Conservation (phyloP, 2,888 invertebrate species). For the Sminthurides aquaticus region DNA sequence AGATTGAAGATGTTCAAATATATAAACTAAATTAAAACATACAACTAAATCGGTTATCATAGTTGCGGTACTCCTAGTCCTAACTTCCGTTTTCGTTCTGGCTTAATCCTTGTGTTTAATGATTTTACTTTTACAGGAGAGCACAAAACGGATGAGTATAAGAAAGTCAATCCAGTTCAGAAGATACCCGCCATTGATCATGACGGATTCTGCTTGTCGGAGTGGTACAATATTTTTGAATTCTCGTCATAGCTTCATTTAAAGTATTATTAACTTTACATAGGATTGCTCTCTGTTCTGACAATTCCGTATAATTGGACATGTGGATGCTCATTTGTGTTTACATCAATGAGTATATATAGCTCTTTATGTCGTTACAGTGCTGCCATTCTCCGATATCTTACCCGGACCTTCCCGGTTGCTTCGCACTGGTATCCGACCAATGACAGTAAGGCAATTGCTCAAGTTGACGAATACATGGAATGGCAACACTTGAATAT, state of each 20-base stretch:
- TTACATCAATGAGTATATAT: no score
- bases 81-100: neutral
- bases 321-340: no score
- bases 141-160: conserved; percentile 13
- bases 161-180: conserved; percentile 15
- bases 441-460: conserved; percentile 53
- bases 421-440: conserved; percentile 60
- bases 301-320: no score
- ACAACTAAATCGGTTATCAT: neutral
- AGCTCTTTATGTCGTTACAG: no score
- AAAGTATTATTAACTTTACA: no score
- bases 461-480: conserved; percentile 63
- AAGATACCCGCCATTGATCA: conserved; percentile 22
- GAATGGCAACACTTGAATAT: conserved; percentile 69
- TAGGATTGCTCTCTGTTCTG: no score
- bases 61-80: no score
- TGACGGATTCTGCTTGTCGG: conserved; percentile 15
- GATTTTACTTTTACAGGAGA: conserved; percentile 5
- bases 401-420: conserved; percentile 54
- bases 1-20: neutral
- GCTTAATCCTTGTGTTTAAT: neutral
- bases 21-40: neutral
- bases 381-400: conserved; percentile 63
- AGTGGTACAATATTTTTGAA: conserved; percentile 11
- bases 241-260: neutral